Percentiles rank a stretch among this genome's conserved stretches.
Conservation (phyloP, 2,888 invertebrate genomes). For the Exephanes ischioxanthus region DNA sequence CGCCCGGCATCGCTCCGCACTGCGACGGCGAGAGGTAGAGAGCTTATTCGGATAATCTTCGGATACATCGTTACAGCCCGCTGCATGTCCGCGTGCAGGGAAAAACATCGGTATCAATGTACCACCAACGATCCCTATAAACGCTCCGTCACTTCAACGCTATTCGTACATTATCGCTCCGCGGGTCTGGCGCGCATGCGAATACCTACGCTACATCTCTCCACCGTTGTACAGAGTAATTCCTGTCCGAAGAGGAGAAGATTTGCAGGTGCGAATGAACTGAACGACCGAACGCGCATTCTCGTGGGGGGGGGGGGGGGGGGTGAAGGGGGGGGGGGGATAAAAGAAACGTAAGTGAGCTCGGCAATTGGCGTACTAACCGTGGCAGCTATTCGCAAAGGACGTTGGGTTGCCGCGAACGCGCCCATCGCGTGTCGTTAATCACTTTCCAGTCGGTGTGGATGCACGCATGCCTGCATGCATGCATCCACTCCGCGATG, state of each 20-base stretch:
- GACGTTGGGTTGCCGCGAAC: conserved; percentile 42
- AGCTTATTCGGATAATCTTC: conserved; percentile 58
- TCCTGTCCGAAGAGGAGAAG: not conserved
- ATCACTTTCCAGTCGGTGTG: conserved; percentile 62
- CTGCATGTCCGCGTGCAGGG: not conserved
- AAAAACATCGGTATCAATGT: conserved; percentile 32
- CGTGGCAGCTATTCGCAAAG: conserved; percentile 32
- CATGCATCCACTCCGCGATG: conserved; percentile 36
- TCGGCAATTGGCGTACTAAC: conserved; percentile 37
- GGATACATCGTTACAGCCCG: conserved; percentile 2
- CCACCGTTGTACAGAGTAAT: not conserved
- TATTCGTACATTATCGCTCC: conserved; percentile 11
- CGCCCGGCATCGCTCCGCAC: conserved; percentile 31
- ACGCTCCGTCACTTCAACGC: not conserved
- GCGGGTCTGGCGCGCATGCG: not conserved
- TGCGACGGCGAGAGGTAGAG: not conserved
- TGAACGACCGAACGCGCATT: conserved; percentile 35
- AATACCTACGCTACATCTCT: not conserved
- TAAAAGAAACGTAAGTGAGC: conserved; percentile 46
- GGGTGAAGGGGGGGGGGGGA: not conserved
- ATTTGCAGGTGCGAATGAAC: conserved; percentile 58
- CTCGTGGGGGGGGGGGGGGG: not conserved
- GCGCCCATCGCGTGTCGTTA: conserved; percentile 63
- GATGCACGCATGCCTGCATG: conserved; percentile 49
- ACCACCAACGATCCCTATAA: conserved; percentile 11